Conservation (phyloP, 1,140 invertebrate genomes). For the Caenorhabditis latens region DNA sequence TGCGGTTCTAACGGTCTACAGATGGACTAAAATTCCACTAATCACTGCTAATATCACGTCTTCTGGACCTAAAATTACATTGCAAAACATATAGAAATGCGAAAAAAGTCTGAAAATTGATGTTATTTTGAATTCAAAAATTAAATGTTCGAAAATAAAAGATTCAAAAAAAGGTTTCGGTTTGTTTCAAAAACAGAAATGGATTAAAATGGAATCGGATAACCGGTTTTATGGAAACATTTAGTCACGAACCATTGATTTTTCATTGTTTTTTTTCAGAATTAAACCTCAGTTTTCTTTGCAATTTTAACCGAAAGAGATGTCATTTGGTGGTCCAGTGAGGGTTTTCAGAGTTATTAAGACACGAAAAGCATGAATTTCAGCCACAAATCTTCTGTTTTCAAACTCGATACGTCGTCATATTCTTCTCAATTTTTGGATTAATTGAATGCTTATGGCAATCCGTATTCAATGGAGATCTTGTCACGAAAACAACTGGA, state of each 20-base stretch:
- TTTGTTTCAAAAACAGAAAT: slow-evolving; percentile 8
- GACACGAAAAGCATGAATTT: background rate
- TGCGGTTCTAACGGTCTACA: background rate
- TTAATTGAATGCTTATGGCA: slow-evolving; percentile 17
- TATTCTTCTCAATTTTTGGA: slow-evolving; percentile 19
- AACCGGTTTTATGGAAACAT: background rate
- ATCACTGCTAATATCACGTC: background rate
- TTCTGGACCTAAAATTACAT: background rate
- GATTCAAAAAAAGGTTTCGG: background rate
- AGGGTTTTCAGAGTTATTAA: background rate
- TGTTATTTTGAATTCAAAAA: background rate
- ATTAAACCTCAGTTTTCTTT: background rate
- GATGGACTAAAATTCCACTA: background rate
- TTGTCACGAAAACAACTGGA: slow-evolving; percentile 22
- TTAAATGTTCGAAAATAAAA: background rate
- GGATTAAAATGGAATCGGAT: background rate
- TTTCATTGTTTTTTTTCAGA: background rate
- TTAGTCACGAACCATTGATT: background rate
- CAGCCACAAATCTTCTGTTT: slow-evolving; percentile 30
- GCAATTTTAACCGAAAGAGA: background rate
- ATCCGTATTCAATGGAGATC: slow-evolving; percentile 17
- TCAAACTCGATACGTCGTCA: slow-evolving; percentile 11
- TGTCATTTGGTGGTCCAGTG: slow-evolving; percentile 13
- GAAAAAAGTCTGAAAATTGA: too few species aligned
- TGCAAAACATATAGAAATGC: background rate